Base-by-base conservation (phyloP, 2,888 invertebrate species). In the Adela reaumurella region DNA sequence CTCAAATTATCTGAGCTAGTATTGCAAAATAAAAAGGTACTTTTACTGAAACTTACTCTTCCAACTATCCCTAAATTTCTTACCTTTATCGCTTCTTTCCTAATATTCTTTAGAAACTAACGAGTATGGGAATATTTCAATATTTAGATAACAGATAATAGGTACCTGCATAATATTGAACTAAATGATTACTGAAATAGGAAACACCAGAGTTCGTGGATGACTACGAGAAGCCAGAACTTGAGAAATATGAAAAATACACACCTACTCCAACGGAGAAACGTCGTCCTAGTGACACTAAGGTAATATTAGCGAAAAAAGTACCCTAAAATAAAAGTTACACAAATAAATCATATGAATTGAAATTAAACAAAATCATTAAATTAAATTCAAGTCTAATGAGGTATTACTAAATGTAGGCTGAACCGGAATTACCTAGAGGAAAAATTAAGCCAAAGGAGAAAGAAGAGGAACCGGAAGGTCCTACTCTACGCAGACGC, bases 381-480 rank as follows among this genome's bases (percentile, higher is more conserved):
- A 24, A 24, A 24, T 24, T 6, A 24, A 24, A 24, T 6, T 24
- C n/a, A n/a, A n/a, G n/a, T n/a, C n/a, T n/a, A n/a, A n/a, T n/a
- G n/a, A n/a, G n/a, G n/a, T n/a, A n/a, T 24, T 24, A 24, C 8
- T 6, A 24, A 24, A 24, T 24, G 24, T 73, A 78, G 76, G 77
- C 78, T 51, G 74, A 76, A 43, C 62, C 64, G 55, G 74, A 78
- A 50, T 68, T 73, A 58, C 72, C 74, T 67, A 71, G 63, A 54
- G 77, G 77, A 52, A 79, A 78, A 68, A 74, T 78, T 47, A 77
- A 72, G 55, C 74, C 77, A 16, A 78, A 78, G 62, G 68, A 67
- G 45, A 70, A 68, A 50, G 76, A 77, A 57, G 65, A 65, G 14
- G 78, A 78, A 58, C 68, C 72, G 8, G 74, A 76, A 67, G 60